phyloP scores from a whole-genome alignment of 2,888 invertebrate genomes.

The Coremacera marginata region DNA sequence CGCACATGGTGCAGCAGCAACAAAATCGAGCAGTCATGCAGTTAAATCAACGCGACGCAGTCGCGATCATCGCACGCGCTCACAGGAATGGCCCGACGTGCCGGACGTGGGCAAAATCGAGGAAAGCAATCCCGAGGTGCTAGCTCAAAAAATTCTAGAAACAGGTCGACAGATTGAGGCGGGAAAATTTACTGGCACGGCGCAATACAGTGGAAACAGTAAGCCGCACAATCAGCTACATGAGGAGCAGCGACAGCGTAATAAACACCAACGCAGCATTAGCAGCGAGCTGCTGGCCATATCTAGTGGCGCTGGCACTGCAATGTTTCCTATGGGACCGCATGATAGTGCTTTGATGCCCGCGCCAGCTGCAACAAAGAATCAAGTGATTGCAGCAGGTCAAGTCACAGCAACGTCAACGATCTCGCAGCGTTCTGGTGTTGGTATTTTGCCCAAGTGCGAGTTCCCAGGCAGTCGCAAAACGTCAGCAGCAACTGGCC shows the following conservation, averaged over 20 bases:
- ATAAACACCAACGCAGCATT: conserved; percentile 22
- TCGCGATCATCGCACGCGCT: conserved; percentile 81
- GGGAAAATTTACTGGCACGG: conserved; percentile 73
- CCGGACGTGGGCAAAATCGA: conserved; percentile 91
- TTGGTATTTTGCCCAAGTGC: conserved; percentile 58
- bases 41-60: conserved; percentile 73
- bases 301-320: background rate
- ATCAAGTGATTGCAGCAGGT: background rate
- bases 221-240: conserved; percentile 41
- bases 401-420: conserved; percentile 25
- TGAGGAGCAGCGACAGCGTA: conserved; percentile 31
- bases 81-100: conserved; percentile 93
- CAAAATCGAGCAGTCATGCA: conserved; percentile 23
- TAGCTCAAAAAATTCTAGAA: conserved; percentile 91
- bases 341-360: conserved; percentile 67
- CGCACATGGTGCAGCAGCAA: conserved; percentile 6
- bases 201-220: conserved; percentile 56
- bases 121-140: conserved; percentile 90
- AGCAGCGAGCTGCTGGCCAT: conserved; percentile 8
- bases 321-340: background rate
- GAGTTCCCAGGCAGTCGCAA: conserved; percentile 56
- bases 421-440: conserved; percentile 23
- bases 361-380: conserved; percentile 55
- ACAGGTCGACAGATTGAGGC: conserved; percentile 91
- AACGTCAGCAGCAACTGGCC: conserved; percentile 34